Conservation (phyloP, 2,113 vertebrate species). For the Acanthisitta chloris region DNA sequence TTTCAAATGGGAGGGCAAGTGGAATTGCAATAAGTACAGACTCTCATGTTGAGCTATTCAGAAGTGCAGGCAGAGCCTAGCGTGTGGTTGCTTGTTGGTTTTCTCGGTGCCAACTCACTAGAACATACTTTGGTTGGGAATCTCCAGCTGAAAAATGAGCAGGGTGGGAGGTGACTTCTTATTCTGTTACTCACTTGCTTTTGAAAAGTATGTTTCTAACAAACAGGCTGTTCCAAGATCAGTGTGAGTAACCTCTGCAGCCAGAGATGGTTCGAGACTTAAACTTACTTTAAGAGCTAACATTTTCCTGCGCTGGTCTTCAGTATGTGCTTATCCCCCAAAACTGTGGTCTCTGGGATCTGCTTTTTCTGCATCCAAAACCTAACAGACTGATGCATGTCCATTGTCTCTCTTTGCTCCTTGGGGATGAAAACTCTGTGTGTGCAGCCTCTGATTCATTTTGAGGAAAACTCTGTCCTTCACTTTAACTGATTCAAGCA, state of each 20-base stretch:
- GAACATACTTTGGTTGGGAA: background rate
- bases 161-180: background rate
- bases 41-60: background rate
- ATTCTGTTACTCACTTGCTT: background rate
- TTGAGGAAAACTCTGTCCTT: background rate
- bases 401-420: background rate
- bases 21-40: background rate
- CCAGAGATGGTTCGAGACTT: background rate
- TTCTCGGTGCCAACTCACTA: background rate
- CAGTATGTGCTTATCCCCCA: background rate
- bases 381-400: background rate
- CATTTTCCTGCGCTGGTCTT: background rate
- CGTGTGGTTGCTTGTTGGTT: background rate
- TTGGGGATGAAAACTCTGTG: rapidly evolving
- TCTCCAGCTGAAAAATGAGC: background rate
- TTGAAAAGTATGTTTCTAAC: background rate
- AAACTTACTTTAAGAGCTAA: background rate
- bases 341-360: rapidly evolving
- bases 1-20: background rate
- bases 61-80: background rate
- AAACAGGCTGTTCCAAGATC: background rate
- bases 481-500: background rate
- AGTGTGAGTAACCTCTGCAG: background rate
- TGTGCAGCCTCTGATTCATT: background rate
- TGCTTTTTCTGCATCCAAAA: background rate